phyloP scores from a whole-genome alignment of 2,113 vertebrate genomes.

The Odontesthes bonariensis region DNA sequence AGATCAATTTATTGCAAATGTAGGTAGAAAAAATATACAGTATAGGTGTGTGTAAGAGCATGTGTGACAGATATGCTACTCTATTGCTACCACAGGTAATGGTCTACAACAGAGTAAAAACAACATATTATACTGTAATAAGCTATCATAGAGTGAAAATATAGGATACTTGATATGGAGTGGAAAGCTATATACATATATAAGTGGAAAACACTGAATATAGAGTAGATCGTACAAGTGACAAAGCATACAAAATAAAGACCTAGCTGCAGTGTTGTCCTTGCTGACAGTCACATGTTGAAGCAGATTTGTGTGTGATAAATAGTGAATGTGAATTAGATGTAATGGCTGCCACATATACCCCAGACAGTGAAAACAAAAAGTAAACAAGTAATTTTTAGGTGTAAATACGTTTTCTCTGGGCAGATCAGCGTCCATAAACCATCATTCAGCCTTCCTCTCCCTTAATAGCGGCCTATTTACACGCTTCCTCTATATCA shows the following conservation, averaged over 20 bases:
- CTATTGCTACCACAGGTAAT: background rate
- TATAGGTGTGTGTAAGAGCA: conserved; percentile 8
- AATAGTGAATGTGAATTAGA: conserved; percentile 35
- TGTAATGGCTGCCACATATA: conserved; percentile 7
- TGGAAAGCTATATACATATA: no score
- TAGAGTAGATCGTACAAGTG: background rate
- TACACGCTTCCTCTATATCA: conserved; percentile 54
- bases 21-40: conserved; percentile 12
- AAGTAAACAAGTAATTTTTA: conserved; percentile 56
- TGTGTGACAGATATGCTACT: background rate
- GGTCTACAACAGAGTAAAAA: conserved; percentile 14
- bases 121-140: background rate
- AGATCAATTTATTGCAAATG: conserved; percentile 29
- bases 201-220: background rate
- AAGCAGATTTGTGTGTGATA: conserved; percentile 48
- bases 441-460: conserved; percentile 56
- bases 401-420: conserved; percentile 57
- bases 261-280: conserved; percentile 19
- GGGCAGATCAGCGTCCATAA: conserved; percentile 51
- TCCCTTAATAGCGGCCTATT: conserved; percentile 58
- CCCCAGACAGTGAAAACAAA: conserved; percentile 4
- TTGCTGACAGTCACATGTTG: conserved; percentile 31
- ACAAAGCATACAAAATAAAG: conserved; percentile 16
- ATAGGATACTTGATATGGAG: background rate
- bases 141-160: background rate